Evolutionary conservation across 2,888 invertebrate species (phyloP), one percentile per base, ranked within the genome.

Genomic region (Malacosoma neustria): DNA sequence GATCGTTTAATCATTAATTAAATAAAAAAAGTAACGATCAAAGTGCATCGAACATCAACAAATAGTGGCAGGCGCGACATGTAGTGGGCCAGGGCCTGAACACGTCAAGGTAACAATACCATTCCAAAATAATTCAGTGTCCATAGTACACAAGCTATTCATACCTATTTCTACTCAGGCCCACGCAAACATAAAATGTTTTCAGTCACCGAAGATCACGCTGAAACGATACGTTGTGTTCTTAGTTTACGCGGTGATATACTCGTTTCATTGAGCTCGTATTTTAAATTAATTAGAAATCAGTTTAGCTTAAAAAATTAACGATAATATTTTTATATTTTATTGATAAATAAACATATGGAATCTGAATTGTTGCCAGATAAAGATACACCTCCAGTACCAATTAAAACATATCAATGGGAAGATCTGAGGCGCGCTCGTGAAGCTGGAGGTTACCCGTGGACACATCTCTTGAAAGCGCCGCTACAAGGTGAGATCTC

Each of bases 331-430:
- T 44, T 38, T 40, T 36, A 47, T 46, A 46, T 50, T 54, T 47
- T 47, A 55, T 54, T 47, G 48, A 59, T 61, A 61, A 61, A 59
- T 66, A 77, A 76, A 80, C 82, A 72, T 81, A 85, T 85, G 85
- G 84, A 82, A 84, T 77, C 85, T 85, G 70, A 72, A 81, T 87
- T 84, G 76, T 86, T 69, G 54, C 70, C 86, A 87, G 87, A 86
- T 82, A 75, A 67, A 69, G 65, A 64, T 54, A 57, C 68, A 56
- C 92, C 93, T 50, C 90, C 90, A 48, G 87, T 92, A 56, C 93
- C 93, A 44, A 86, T 91, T 56, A 90, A 92, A 72, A 93, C 93
- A 36, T 94, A 93, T 73, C 88, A 90, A 82, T 94, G 93, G 93
- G 93, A 94, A 77, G 93, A 94, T 72, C 77, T 94, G 31, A 81